Evolutionary conservation across 2,888 invertebrate genomes (phyloP), one percentile per base, ranked within the genome.

Genomic region (Myopa testacea): DNA sequence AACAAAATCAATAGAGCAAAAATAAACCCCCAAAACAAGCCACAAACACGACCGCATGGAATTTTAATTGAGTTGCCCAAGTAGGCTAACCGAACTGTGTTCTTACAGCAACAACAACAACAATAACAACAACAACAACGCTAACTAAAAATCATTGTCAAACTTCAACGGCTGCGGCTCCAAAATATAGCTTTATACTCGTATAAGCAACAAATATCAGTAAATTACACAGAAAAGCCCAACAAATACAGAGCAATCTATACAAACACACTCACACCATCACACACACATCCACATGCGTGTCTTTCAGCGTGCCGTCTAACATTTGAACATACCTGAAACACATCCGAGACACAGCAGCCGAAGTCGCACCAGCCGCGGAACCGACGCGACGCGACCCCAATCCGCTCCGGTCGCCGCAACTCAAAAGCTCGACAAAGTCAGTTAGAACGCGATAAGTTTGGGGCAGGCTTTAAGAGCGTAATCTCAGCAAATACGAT

Each of bases 41-140:
- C 55, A n/a, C 55, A 14, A 16, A 55, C 55, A 5, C n/a, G 16
- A 12, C n/a, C 3, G 55, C 55, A 14, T n/a, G 69, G 75, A 75
- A 75, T 75, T 68, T 75, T 68, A 75, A 75, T 68, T 75, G 58
- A 75, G 68, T 65, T 75, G 68, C 8, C 40, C 68, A 75, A 69
- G 58, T 45, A 58, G 60, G 45, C 45, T 40, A 4, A 12, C 19
- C 62, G 19, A 37, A 70, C 26, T 26, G 12, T 69, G 37, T 50
- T 52, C 45, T 52, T 52, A 69, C 37, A 26, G 4, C 19, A 10
- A 63, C 16, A 63, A 67, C 6, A 67, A 63, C n/a, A 63, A 63
- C n/a, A 34, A 67, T 7, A 45, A 16, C 52, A 38, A 45, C 52
- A 34, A 37, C 37, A 34, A 37, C 26, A 37, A n/a, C 10, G 26